Conservation (phyloP, 2,113 vertebrate genomes). For the Apus apus region DNA sequence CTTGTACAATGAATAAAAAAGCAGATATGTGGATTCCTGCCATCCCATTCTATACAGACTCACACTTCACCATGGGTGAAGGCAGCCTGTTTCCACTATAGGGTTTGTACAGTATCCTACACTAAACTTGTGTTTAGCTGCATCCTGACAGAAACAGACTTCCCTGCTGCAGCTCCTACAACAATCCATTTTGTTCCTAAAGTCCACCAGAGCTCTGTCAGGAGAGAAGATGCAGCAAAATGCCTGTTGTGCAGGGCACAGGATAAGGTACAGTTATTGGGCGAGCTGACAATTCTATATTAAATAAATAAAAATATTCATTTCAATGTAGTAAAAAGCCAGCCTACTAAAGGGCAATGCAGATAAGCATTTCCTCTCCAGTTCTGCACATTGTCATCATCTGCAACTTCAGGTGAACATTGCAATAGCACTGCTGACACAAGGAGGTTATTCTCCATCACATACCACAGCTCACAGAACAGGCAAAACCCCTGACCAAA, state of each 20-base stretch:
- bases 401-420: not conserved
- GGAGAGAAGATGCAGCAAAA: not conserved
- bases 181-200: not conserved
- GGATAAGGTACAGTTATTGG: not conserved
- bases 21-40: not conserved
- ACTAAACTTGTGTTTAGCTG: not conserved
- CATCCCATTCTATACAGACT: not conserved
- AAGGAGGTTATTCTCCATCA: not conserved
- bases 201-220: not conserved
- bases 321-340: not conserved
- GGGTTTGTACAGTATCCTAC: fast-evolving
- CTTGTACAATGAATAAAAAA: not conserved
- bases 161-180: not conserved
- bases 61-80: not conserved
- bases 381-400: not conserved
- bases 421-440: not conserved
- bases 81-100: not conserved
- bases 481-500: not conserved
- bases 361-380: not conserved
- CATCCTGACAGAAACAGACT: not conserved
- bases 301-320: not conserved
- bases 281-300: not conserved
- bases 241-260: not conserved
- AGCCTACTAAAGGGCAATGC: not conserved
- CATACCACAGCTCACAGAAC: fast-evolving